Evolutionary conservation across 2,888 invertebrate genomes (phyloP), one percentile per base, ranked within the genome.

Genomic region (Phortica okadai): DNA sequence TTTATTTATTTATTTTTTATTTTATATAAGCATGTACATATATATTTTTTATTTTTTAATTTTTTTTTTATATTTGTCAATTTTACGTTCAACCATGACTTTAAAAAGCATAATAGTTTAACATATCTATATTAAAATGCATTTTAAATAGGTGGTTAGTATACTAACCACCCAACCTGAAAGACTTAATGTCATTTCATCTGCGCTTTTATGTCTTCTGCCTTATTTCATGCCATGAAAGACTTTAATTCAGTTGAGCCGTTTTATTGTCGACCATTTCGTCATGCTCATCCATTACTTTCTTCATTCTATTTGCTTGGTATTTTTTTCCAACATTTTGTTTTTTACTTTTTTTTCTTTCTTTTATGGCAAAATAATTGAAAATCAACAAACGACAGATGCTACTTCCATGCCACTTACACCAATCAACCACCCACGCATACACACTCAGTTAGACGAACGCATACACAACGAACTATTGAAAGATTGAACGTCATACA

Each of bases 381-480:
- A 66, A 66, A 66, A 42, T 66, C 66, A 66, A 66, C 41, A 66
- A 66, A 66, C 66, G 66, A 66, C 66, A 66, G 66, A 66, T 42
- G 41, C 66, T n/a, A 42, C 8, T 42, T 0, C 66, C 66, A 10
- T 14, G 0, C 54, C 10, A 11, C 16, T 16, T 25, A 62, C 33
- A 25, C 62, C 62, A 21, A 25, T 25, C 11, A 62, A 7, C 62
- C 10, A 14, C 42, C 25, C 25, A 59, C 10, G 7, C 62, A 50
- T 6, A 50, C 10, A 45, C 45, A 45, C 45, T 8, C 45, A 6
- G 14, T 11, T n/a, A 58, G 11, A 58, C 58, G 6, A 58, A 11
- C 14, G n/a, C 58, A 14, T 11, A 58, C n/a, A 58, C 58, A 58
- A 3, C 42, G 14, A 59, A 14, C 6, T 16, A 25, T 21, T 62